Evolutionary conservation across 1,140 invertebrate species (phyloP), one percentile per base, ranked within the genome.

Genomic region (Drosophila tristis): DNA sequence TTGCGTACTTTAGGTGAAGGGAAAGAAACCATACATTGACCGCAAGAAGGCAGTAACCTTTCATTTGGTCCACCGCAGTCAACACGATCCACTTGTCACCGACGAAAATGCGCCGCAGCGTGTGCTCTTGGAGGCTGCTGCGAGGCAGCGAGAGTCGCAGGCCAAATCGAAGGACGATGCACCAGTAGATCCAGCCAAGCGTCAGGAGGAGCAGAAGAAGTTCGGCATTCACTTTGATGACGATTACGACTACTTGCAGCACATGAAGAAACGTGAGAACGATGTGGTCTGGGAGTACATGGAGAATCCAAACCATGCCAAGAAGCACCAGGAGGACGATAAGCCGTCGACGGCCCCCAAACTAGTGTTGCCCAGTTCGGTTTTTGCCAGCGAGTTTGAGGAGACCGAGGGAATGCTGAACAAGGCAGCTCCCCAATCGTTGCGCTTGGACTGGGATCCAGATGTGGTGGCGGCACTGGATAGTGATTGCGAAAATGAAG

Each of bases 151-250:
- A 15, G 64, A 73, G 8, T 16, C 78, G 3, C 11, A 77, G 79
- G 47, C 53, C 26, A 59, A 71, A 5, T 4, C 11, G 79, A 49
- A 58, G 5, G 67, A 74, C 5, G 53, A 70, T 43, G 13, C 58
- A 7, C 20, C 68, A 2, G n/a, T 91, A 9, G 93, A 94, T 64
- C 70, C 76, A 6, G 87, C 92, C n/a, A 95, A 95, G 58, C 92
- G 93, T 1, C 95, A 94, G 82, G 95, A 97, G 81, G 97, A 98
- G 81, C 95, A 97, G 80, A 92, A 94, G 26, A 98, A 98, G 92
- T 99, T 95, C 94, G 98, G 98, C n/a, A 96, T 99, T 56, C 98
- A 96, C 91, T 99, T 95, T 93, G 97, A 99, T 91, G 98, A 99
- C 93, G 97, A 99, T 76, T 99, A 99, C 91, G 95, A 99, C 91